These are phyloP conservation scores for Antechinus flavipes DNA, from an alignment of 2,113 vertebrate species.

Conservation along the genomic window DNA sequence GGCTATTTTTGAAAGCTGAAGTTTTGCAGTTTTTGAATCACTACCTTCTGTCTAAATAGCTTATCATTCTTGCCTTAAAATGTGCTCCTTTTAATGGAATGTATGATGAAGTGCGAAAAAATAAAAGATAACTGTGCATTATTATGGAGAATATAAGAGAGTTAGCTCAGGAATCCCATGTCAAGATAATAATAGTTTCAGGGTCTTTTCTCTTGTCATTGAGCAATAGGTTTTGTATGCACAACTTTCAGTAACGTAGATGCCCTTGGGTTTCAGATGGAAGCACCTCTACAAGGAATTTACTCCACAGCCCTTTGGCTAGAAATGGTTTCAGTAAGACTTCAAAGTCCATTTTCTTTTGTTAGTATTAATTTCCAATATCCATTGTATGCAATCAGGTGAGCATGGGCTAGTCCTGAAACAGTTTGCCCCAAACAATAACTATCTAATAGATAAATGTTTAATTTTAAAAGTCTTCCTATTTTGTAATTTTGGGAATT, in stretches of 20 bases:
- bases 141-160: conserved; percentile 56
- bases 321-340: conserved; percentile 72
- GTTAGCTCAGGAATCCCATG: conserved; percentile 62
- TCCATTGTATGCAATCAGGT: conserved; percentile 57
- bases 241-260: conserved; percentile 59
- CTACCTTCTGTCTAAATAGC: conserved; percentile 87
- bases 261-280: conserved; percentile 67
- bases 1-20: conserved; percentile 90
- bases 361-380: conserved; percentile 55
- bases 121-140: conserved; percentile 69
- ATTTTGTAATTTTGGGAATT: neutral
- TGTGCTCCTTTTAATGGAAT: conserved; percentile 79
- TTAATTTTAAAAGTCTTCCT: conserved; percentile 52
- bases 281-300: conserved; percentile 58
- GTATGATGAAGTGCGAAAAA: conserved; percentile 76
- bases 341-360: conserved; percentile 64
- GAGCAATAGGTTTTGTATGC: conserved; percentile 70
- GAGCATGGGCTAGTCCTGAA: conserved; percentile 30
- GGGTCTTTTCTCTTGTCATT: conserved; percentile 66
- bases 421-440: conserved; percentile 15
- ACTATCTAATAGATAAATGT: conserved; percentile 42
- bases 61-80: conserved; percentile 75
- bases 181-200: conserved; percentile 79
- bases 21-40: conserved; percentile 88
- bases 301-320: conserved; percentile 63